Evolutionary conservation across 2,113 vertebrate species (phyloP), one percentile per base, ranked within the genome.

Genomic region (Sakesphorus luctuosus): DNA sequence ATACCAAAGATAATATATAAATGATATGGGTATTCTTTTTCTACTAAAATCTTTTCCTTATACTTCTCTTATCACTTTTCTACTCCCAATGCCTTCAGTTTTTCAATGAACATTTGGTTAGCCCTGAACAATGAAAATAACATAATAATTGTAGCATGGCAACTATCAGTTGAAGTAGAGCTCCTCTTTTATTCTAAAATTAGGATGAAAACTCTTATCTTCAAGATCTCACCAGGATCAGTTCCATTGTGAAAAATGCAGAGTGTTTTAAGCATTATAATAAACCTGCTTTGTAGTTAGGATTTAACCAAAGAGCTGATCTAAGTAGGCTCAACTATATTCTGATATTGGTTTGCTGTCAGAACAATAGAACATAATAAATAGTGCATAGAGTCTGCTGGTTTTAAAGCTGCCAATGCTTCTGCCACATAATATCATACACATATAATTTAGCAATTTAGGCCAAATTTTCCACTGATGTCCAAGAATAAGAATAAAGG

Each of bases 91-190:
- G 31, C 3, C 0, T 25, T 11, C 20, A 62, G 36, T n/a, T 43
- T 83, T 82, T 47, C 40, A 53, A 6, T 31, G 40, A 38, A 6
- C 56, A 43, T 74, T 69, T 55, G 4, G 6, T 58, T 75, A 75
- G 5, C 4, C 20, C 10, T 0, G 0, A 38, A 68, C 15, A 26
- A 11, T 15, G 21, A 33, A 72, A 67, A 80, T 28, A 62, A 11
- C 5, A 13, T 4, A 9, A 10, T 31, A 61, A 58, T 23, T 46
- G 21, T 21, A 77, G 4, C 12, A 44, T 50, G 16, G 4, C n/a
- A 73, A 1, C 8, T 49, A 13, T 44, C 40, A 46, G 35, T 9
- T 63, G 49, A 18, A 68, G 21, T 14, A 29, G 18, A 28, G 23
- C 11, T 87, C 31, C 38, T 66, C 23, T 91, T 26, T 38, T n/a